Conservation (phyloP, 2,113 vertebrate species). For the Martes martes region DNA sequence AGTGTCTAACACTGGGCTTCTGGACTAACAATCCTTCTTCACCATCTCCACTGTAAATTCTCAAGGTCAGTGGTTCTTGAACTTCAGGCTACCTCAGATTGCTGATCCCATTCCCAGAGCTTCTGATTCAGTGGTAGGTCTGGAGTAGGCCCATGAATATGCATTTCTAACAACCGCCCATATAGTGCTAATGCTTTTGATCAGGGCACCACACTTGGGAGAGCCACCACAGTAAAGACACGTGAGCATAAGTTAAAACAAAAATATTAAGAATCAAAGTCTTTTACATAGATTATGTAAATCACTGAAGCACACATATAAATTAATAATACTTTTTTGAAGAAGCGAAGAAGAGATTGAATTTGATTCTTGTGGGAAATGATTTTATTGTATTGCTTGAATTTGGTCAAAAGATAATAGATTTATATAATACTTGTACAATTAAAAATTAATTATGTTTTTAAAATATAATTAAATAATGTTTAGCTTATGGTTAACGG, state of each 20-base stretch:
- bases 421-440: not conserved
- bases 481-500: not conserved
- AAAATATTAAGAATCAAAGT: not conserved
- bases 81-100: not conserved
- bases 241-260: not conserved
- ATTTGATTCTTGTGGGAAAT: not conserved
- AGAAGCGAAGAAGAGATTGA: not conserved
- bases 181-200: too few relatives aligned
- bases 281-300: not conserved
- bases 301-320: not conserved
- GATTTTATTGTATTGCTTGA: not conserved
- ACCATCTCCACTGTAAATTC: not conserved
- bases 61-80: not conserved
- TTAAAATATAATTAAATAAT: not conserved
- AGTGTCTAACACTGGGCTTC: not conserved
- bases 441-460: not conserved
- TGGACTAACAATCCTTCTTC: not conserved
- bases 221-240: not conserved
- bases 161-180: not conserved
- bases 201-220: too few relatives aligned
- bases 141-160: too few relatives aligned
- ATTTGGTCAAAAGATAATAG: not conserved
- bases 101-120: not conserved
- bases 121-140: not conserved
- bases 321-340: not conserved